Evolutionary conservation across 2,888 invertebrate species (phyloP).

Genomic region (Danaus chrysippus): DNA sequence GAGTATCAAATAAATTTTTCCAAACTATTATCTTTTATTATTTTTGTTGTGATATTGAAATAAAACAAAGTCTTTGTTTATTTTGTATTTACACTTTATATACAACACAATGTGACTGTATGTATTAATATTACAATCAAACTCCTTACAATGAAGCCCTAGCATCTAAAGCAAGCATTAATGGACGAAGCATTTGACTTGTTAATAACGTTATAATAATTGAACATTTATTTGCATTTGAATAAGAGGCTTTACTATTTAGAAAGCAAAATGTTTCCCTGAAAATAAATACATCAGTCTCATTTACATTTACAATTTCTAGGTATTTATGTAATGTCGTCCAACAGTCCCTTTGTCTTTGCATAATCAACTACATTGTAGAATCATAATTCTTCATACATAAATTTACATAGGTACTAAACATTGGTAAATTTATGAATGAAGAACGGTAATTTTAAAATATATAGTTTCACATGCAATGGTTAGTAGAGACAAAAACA

Average conservation of each 20-base stretch:
- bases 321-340: not conserved
- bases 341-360: not conserved
- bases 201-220: too few species aligned
- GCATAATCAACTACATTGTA: too few species aligned
- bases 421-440: too few species aligned
- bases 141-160: conserved; percentile 28
- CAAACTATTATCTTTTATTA: conserved; percentile 35
- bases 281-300: conserved; percentile 68
- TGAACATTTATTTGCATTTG: too few species aligned
- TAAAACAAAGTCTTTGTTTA: conserved; percentile 18
- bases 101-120: conserved; percentile 65
- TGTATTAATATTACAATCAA: conserved; percentile 10
- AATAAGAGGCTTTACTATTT: too few species aligned
- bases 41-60: conserved; percentile 10
- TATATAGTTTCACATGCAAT: too few species aligned
- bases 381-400: too few species aligned
- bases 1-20: conserved; percentile 66
- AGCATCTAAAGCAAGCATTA: conserved; percentile 63
- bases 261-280: conserved; percentile 36
- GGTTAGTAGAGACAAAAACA: too few species aligned
- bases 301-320: conserved; percentile 48
- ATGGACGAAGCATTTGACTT: conserved; percentile 49
- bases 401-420: too few species aligned
- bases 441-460: too few species aligned
- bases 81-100: conserved; percentile 67